Evolutionary conservation across 2,113 vertebrate genomes (phyloP), one percentile per base, ranked within the genome.

Genomic region (Labeo rohita): DNA sequence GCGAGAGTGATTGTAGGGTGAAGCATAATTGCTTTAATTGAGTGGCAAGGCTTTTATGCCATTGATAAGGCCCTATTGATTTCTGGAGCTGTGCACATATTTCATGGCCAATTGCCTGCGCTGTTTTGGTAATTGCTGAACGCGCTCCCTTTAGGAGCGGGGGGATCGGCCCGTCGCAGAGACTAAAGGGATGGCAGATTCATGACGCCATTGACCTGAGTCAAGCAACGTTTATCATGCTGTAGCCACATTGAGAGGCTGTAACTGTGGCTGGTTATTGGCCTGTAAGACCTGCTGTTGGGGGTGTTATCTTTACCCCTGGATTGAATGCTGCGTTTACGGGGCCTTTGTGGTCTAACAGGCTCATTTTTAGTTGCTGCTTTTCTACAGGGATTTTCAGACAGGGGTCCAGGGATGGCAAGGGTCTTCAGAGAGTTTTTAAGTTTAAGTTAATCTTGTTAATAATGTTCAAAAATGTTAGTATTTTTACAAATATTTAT

Each of bases 1-100:
- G 85, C n/a, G 68, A 73, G 70, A 83, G 65, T 77, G 87, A 88
- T 75, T 72, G 50, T 85, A 39, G 61, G 59, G 80, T 86, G 80
- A 85, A 70, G 45, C 76, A 8, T 83, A 80, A 90, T 86, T 82
- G 45, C 86, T 76, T 85, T 91, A 89, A 91, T 89, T 89, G 87
- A 91, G 86, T 91, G 86, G 65, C 80, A 66, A 36, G 49, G 79
- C 78, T 87, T 89, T 89, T 88, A 88, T 87, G 88, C 56, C 86
- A 87, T 89, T 84, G 88, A 87, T 89, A 89, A 89, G 87, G 59
- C 85, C 34, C 39, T 84, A 88, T 89, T 87, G 88, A 89, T 89
- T 88, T 88, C 45, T 59, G 50, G 52, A 84, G 68, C 68, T 45
- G 34, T 72, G 65, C 47, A 39, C 77, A 63, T 77, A 45, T 85